Evolutionary conservation across 2,113 vertebrate genomes (phyloP).

Genomic region (Scytalopus superciliaris): DNA sequence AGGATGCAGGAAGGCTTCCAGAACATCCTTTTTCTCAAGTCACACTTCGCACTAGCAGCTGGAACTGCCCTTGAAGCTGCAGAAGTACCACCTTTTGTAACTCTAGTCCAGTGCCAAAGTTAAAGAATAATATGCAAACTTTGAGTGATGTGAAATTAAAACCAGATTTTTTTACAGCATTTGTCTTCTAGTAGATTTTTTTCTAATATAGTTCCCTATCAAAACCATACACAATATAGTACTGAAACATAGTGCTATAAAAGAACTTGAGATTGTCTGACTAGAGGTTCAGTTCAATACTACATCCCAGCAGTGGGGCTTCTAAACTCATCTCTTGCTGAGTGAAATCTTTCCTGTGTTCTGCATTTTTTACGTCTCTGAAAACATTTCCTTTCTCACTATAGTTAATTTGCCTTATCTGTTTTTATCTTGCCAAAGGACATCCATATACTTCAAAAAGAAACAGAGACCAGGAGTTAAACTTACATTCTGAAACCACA

Average conservation of each 20-base stretch:
- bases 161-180: not conserved
- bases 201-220: not conserved
- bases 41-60: not conserved
- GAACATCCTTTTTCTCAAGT: not conserved
- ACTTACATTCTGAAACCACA: not conserved
- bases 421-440: not conserved
- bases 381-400: not conserved
- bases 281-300: not conserved
- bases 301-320: not conserved
- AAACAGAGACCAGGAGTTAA: not conserved
- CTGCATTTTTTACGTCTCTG: not conserved
- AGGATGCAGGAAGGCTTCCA: not conserved
- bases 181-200: not conserved
- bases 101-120: not conserved
- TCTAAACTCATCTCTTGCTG: not conserved
- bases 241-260: not conserved
- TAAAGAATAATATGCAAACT: not conserved
- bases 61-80: not conserved
- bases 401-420: not conserved
- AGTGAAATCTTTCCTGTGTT: not conserved
- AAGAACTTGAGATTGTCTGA: not conserved
- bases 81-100: not conserved
- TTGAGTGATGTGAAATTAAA: not conserved
- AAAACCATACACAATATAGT: not conserved
- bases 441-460: not conserved